Conservation (phyloP, 2,797 vertebrate species). For the Pangasius krempfi region DNA sequence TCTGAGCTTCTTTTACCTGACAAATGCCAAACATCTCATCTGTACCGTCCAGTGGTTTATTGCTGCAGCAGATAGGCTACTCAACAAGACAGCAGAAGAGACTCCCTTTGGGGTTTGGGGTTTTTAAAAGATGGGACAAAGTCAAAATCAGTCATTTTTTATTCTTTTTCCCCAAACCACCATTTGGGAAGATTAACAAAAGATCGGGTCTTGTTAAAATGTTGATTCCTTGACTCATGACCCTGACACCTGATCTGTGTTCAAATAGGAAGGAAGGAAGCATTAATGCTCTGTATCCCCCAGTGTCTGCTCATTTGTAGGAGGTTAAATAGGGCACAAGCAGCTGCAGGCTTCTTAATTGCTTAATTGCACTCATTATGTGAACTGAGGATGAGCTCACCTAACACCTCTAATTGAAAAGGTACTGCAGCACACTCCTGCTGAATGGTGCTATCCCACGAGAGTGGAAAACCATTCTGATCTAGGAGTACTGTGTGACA, state of each 20-base stretch:
- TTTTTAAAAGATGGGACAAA: constrained; percentile 57
- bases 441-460: constrained; percentile 64
- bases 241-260: constrained; percentile 52
- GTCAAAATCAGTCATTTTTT: constrained; percentile 36
- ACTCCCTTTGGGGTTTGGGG: constrained; percentile 58
- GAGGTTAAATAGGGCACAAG: constrained; percentile 65
- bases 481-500: constrained; percentile 51
- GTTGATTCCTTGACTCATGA: constrained; percentile 33
- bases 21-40: constrained; percentile 78
- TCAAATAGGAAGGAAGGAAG: constrained; percentile 57
- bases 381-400: constrained; percentile 68
- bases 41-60: constrained; percentile 68
- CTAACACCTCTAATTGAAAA: constrained; percentile 66
- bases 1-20: constrained; percentile 75
- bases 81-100: constrained; percentile 55
- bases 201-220: constrained; percentile 19
- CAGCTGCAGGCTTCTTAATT: constrained; percentile 70
- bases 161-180: constrained; percentile 1
- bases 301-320: constrained; percentile 67
- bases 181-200: constrained; percentile 43
- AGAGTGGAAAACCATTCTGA: constrained; percentile 64
- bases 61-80: constrained; percentile 68
- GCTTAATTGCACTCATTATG: constrained; percentile 75
- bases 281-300: constrained; percentile 64
- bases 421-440: constrained; percentile 50